Evolutionary conservation across 2,888 invertebrate genomes (phyloP), one percentile per base, ranked within the genome.

Genomic region (Watsonalla binaria): DNA sequence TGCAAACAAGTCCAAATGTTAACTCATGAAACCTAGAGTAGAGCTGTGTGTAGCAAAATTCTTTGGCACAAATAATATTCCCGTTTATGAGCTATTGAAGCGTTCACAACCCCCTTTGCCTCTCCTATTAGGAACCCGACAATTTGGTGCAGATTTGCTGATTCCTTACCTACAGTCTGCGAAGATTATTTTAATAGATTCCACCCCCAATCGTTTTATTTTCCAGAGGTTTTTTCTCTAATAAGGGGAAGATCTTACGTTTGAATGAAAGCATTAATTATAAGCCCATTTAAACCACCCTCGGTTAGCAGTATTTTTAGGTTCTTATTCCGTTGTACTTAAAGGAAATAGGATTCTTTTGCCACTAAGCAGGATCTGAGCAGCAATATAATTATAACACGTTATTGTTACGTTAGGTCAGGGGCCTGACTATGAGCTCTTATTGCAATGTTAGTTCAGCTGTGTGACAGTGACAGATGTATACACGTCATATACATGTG

Each of bases 151-250:
- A 58, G 59, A 63, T 63, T 62, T 59, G 62, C 63, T 64, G 63
- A 63, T 56, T 61, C 51, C 46, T 61, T 55, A 63, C 60, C 60
- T 60, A 51, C 51, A 39, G 51, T 54, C 51, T 55, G 56, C 57
- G 52, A 60, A 57, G 58, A 60, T 64, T 59, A 62, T 68, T 65
- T 65, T 63, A 65, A 68, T 65, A 62, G 62, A 63, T 46, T 47
- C 55, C 51, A 52, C 51, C 51, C 49, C 56, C 51, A 47, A 56
- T 57, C 54, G 52, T 49, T 49, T 49, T 39, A 49, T 49, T 49
- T 49, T 49, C 14, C 37, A 15, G 14, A 2, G 14, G 6, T 49
- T 48, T 47, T 37, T 49, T 48, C 9, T 49, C 37, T 37, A 49
- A 37, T 49, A 37, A 37, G 49, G 15, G 37, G 49, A 37, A 48